Base-by-base conservation (phyloP, 2,797 vertebrate genomes). In the Phataginus tetradactyla region DNA sequence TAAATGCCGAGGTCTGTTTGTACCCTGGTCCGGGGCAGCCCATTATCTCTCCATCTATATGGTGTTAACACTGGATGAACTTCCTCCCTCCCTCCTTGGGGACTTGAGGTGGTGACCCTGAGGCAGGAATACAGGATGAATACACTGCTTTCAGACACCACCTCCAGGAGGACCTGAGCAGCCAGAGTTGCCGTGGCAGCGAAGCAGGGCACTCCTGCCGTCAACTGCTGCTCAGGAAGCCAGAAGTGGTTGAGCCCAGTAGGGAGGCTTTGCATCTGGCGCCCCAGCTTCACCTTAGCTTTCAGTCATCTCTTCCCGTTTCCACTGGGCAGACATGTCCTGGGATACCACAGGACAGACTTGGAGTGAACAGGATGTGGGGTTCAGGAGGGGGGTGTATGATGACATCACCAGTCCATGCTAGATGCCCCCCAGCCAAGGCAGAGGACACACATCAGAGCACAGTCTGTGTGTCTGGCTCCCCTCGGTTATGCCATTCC, bases 1-100 rank as follows among this genome's bases (percentile, higher is more conserved):
- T 97, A 97, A 98, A 98, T 27, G 71, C 78, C 0, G 42, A 81
- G 7, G 83, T 93, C 94, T 93, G 34, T 96, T 64, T 94, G 96
- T 95, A 84, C 87, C 94, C 84, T 88, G 86, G 92, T 93, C 88
- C 69, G 17, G 32, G 68, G 63, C 89, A 86, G 81, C 94, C 85
- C 80, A 92, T 91, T 96, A 77, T 89, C 87, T 88, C 83, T 95
- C 95, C 91, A 91, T 96, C 92, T 88, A 39, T 23, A 29, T 63
- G 64, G 95, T 25, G 34, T 72, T 91, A 59, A 88, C 75, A 29
- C 68, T 20, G 32, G 21, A 61, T 94, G 91, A 86, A 95, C 91
- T 95, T 93, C 94, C 96, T 95, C 29, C 80, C 27, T 75, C 71
- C 84, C 86, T 92, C 96, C 93, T 53, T 17, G 21, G 94, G 93